Evolutionary conservation across 1,140 invertebrate species (phyloP).

Genomic region (Hyles euphorbiae): DNA sequence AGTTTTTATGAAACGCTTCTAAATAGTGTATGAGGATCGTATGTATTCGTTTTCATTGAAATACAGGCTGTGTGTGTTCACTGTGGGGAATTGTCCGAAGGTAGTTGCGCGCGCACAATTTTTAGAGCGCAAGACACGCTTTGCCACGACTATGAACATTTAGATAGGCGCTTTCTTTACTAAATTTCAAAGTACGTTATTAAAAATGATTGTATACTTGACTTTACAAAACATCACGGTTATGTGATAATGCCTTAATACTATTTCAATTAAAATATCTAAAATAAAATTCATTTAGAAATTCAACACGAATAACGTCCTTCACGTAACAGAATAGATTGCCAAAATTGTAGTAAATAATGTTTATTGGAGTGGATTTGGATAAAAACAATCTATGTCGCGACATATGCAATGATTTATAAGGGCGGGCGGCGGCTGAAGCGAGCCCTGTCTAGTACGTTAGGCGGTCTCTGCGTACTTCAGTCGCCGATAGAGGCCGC

Average conservation of each 20-base stretch:
- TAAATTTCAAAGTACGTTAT: no score
- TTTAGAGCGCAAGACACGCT: constrained; percentile 67
- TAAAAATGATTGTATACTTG: no score
- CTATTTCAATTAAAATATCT: no score
- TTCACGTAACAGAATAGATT: no score
- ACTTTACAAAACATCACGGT: no score
- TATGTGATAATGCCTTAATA: no score
- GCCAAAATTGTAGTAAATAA: no score
- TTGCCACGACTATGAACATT: constrained; percentile 46
- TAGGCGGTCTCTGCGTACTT: constrained; percentile 40
- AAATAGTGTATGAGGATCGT: background rate
- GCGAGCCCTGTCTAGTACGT: constrained; percentile 37
- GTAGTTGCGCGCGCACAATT: constrained; percentile 59
- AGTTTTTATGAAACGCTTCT: background rate
- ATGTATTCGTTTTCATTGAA: constrained; percentile 2
- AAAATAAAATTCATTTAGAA: no score
- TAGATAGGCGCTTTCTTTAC: constrained; percentile 33
- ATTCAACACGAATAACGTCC: no score
- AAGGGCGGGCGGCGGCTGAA: background rate
- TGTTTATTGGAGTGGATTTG: no score
- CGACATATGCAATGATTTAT: no score
- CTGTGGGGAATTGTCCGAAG: constrained; percentile 35
- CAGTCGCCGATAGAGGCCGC: constrained; percentile 57
- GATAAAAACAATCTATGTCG: no score
- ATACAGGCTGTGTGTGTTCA: background rate